Conservation (phyloP, 2,113 vertebrate genomes). For the Clinocottus analis region DNA sequence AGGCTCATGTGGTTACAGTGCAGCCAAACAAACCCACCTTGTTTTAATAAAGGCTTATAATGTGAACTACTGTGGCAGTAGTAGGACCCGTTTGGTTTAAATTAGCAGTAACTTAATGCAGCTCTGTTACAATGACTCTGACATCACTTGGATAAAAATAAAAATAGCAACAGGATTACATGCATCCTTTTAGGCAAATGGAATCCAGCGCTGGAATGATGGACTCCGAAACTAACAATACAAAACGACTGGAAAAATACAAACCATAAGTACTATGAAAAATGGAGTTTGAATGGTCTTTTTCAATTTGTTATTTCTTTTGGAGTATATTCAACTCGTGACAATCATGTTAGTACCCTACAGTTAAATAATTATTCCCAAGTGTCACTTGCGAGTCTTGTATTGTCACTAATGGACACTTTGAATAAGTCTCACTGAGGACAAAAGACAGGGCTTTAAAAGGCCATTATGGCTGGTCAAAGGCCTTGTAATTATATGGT, state of each 20-base stretch:
- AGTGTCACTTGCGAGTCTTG: conserved; percentile 31
- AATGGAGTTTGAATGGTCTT: background rate
- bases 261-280: background rate
- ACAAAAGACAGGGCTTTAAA: conserved; percentile 64
- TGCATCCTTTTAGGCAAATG: background rate
- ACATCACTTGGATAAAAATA: background rate
- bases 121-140: background rate
- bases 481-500: conserved; percentile 58
- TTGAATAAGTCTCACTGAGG: conserved; percentile 48
- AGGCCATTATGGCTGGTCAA: conserved; percentile 57
- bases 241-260: background rate
- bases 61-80: background rate
- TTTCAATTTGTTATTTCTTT: background rate
- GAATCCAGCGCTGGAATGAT: background rate
- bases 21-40: background rate
- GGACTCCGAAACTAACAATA: background rate
- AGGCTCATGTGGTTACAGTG: background rate
- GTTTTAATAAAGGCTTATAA: background rate
- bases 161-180: background rate
- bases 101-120: background rate
- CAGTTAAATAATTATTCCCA: conserved; percentile 13
- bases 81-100: background rate
- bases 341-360: background rate
- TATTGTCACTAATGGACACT: conserved; percentile 56
- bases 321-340: background rate